Conservation (phyloP, 2,797 vertebrate genomes). For the Siniperca undulata region DNA sequence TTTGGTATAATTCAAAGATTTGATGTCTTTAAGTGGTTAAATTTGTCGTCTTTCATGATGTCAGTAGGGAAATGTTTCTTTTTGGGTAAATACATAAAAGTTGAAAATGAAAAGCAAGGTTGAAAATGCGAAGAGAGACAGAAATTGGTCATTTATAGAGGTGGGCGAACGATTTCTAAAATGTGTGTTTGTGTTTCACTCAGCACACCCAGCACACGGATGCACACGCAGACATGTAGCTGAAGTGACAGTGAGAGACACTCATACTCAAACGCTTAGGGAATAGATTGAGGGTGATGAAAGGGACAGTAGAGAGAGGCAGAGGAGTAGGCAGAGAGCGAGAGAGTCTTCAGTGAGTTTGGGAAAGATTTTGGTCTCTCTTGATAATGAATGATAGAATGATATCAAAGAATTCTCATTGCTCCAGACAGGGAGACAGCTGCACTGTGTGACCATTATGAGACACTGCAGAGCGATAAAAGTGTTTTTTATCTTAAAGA, state of each 20-base stretch:
- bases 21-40: background rate
- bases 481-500: constrained; percentile 65
- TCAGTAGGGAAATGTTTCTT: background rate
- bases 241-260: constrained; percentile 39
- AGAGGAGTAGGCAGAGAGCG: constrained; percentile 22
- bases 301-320: constrained; percentile 41
- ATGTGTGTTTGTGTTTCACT: background rate
- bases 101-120: background rate
- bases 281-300: constrained; percentile 57
- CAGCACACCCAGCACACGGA: background rate
- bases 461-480: constrained; percentile 59
- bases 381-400: constrained; percentile 69
- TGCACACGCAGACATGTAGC: constrained; percentile 7
- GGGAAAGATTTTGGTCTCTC: constrained; percentile 52
- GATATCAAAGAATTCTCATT: constrained; percentile 66
- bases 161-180: background rate
- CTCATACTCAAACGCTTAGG: constrained; percentile 36
- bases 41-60: background rate
- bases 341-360: constrained; percentile 40
- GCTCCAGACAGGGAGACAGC: constrained; percentile 64
- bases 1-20: background rate
- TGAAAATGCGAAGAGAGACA: background rate
- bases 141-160: background rate
- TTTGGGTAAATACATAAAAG: background rate
- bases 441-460: constrained; percentile 64